phyloP scores from a whole-genome alignment of 2,797 vertebrate genomes.

The Enteromius viviparus region DNA sequence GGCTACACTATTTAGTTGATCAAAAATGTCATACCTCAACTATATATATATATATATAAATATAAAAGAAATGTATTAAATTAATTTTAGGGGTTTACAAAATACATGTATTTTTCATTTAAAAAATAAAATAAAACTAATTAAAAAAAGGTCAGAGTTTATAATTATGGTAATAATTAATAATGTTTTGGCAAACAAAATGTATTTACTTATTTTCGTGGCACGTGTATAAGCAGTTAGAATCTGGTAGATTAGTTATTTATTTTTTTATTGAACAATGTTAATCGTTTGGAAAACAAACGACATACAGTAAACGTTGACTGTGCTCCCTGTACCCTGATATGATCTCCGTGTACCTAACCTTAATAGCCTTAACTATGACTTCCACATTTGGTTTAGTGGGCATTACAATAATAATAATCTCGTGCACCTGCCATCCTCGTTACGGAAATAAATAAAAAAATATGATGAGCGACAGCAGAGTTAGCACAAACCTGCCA shows the following conservation, averaged over 20 bases:
- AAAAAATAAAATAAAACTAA: too few relatives aligned
- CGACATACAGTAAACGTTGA: neutral
- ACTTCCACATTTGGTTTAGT: conserved; percentile 31
- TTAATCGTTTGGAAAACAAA: neutral
- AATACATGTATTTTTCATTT: neutral
- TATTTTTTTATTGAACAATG: neutral
- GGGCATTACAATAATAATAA: conserved; percentile 39
- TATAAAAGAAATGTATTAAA: neutral
- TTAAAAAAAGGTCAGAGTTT: neutral
- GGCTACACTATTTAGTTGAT: conserved; percentile 61
- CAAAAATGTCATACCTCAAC: neutral
- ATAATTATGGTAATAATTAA: neutral
- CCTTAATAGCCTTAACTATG: conserved; percentile 27
- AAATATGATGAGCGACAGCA: conserved; percentile 57
- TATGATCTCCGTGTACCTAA: neutral
- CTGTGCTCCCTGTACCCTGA: neutral
- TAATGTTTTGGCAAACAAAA: conserved; percentile 69
- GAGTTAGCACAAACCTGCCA: conserved; percentile 68
- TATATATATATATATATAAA: too few relatives aligned
- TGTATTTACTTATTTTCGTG: conserved; percentile 75
- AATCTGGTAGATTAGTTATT: neutral
- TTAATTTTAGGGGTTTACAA: neutral
- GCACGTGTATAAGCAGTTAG: neutral
- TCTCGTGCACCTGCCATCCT: conserved; percentile 48
- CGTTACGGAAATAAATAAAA: conserved; percentile 38